phyloP scores from a whole-genome alignment of 2,888 invertebrate genomes.

The Harmothoe impar region DNA sequence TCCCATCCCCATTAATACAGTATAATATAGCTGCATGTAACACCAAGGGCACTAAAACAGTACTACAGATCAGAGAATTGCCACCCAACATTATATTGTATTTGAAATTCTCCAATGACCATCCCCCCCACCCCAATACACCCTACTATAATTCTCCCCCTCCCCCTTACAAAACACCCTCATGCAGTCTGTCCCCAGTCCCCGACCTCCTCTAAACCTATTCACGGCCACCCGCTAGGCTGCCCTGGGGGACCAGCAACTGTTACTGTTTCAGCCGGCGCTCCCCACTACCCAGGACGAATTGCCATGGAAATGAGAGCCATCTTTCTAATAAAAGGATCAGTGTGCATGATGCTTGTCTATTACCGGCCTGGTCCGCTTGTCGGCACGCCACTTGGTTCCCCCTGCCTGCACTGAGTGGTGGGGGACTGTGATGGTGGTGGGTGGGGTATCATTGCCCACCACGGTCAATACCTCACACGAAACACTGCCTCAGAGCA shows the following conservation, averaged over 20 bases:
- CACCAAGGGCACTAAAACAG: too few species aligned
- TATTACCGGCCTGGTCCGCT: slow-evolving; percentile 1
- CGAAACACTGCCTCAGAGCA: not conserved
- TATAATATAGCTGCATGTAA: too few species aligned
- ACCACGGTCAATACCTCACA: not conserved
- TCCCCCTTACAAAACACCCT: too few species aligned
- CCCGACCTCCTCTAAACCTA: not conserved
- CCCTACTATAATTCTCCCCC: too few species aligned
- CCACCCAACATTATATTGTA: too few species aligned
- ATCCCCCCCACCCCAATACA: too few species aligned
- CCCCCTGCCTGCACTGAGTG: not conserved
- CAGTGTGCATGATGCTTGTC: slow-evolving; percentile 40
- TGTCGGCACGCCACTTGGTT: slow-evolving; percentile 32
- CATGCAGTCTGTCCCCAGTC: too few species aligned
- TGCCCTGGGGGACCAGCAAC: not conserved
- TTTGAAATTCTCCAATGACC: too few species aligned
- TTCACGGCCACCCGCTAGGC: not conserved
- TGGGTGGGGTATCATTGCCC: slow-evolving; percentile 18
- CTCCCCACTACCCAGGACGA: not conserved
- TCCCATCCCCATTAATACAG: too few species aligned
- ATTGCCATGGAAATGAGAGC: slow-evolving; percentile 45
- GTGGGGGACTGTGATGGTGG: not conserved
- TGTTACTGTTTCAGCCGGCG: slow-evolving; percentile 7
- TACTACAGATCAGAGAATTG: too few species aligned
- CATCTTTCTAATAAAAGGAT: slow-evolving; percentile 35